Evolutionary conservation across 1,140 invertebrate genomes (phyloP).

Genomic region (Pseudomyrmex dendroicus): DNA sequence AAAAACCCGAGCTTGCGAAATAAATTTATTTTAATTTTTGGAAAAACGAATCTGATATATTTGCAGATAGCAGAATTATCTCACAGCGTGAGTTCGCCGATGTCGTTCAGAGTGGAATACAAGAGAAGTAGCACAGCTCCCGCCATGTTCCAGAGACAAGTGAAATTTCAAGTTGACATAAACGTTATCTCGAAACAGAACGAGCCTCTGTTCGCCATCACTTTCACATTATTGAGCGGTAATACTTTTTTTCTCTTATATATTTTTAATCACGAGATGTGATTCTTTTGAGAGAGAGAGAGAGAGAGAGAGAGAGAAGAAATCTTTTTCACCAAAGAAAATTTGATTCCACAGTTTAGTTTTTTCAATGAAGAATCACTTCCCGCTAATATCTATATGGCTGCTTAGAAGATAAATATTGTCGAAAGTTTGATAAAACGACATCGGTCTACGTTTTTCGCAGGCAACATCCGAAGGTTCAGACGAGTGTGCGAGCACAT

Average conservation of each 20-base stretch:
- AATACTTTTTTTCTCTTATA: conserved; percentile 63
- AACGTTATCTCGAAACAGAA: conserved; percentile 88
- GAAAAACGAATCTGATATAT: not conserved
- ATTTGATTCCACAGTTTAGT: not conserved
- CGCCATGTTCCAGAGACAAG: conserved; percentile 98
- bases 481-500: conserved; percentile 98
- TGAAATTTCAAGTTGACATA: conserved; percentile 94
- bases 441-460: conserved; percentile 27
- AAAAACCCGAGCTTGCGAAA: not conserved
- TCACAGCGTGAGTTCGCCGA: conserved; percentile 98
- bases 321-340: not conserved
- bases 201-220: conserved; percentile 96
- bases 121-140: conserved; percentile 96
- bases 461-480: conserved; percentile 97
- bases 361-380: too few species aligned
- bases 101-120: conserved; percentile 99
- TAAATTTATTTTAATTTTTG: not conserved
- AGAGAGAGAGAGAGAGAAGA: too few species aligned
- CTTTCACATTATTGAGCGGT: conserved; percentile 98
- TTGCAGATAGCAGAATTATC: conserved; percentile 97
- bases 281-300: too few species aligned
- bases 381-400: too few species aligned
- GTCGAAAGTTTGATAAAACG: too few species aligned
- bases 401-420: too few species aligned
- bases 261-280: not conserved